phyloP scores from a whole-genome alignment of 2,797 vertebrate species.

The Tragelaphus oryx region DNA sequence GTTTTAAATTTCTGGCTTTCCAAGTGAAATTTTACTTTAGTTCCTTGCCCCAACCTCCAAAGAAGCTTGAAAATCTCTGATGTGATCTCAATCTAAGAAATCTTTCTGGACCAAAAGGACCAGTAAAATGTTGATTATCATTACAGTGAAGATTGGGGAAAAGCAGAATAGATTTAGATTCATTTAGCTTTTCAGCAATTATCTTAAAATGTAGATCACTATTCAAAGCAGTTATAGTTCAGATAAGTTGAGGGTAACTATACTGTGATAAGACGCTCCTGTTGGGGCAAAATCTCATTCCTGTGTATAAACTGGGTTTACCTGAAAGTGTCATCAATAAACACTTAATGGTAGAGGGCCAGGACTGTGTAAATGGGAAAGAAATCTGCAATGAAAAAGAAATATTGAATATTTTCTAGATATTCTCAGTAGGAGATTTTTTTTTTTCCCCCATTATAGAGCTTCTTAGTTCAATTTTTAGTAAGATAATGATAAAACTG shows the following conservation, averaged over 20 bases:
- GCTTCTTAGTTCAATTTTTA: constrained; percentile 4
- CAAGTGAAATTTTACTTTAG: neutral
- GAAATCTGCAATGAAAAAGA: neutral
- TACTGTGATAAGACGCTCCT: neutral
- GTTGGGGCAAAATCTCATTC: neutral
- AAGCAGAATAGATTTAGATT: neutral
- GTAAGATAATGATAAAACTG: neutral
- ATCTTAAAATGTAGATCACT: neutral
- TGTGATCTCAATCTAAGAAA: neutral
- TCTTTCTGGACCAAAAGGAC: neutral
- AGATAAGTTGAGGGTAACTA: neutral
- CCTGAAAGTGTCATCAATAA: neutral
- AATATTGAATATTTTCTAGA: neutral
- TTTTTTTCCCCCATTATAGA: neutral
- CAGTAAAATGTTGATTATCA: neutral
- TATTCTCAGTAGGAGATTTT: neutral
- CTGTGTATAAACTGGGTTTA: neutral
- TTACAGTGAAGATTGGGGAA: neutral
- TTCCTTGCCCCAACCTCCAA: neutral
- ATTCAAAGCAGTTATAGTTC: neutral
- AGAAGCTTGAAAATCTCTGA: neutral
- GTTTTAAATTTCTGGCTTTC: neutral
- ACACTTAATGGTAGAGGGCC: neutral
- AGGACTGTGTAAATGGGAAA: neutral
- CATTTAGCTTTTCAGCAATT: neutral